These are phyloP conservation scores for Heterodera carotae DNA, from an alignment of 1,140 invertebrate species.

Conservation along the genomic window DNA sequence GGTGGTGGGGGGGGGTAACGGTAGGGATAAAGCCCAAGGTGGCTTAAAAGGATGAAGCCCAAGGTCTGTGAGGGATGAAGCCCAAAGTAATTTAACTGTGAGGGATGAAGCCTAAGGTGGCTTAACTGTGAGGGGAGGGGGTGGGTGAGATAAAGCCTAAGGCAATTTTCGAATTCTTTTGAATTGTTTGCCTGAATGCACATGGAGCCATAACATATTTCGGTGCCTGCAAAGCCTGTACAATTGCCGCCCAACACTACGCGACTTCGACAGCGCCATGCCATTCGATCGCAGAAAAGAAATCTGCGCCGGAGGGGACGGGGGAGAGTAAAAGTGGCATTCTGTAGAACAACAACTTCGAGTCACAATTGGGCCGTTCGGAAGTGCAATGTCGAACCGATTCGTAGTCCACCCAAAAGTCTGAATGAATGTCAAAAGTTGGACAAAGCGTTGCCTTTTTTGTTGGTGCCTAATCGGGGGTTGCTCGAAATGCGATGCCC, in stretches of 20 bases:
- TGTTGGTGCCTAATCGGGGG: too few species aligned
- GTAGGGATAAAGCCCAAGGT: too few species aligned
- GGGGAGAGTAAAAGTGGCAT: background rate
- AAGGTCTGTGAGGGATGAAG: too few species aligned
- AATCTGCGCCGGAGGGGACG: conserved; percentile 1
- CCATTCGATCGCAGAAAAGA: conserved; percentile 56
- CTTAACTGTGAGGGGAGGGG: too few species aligned
- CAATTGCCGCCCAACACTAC: conserved; percentile 63
- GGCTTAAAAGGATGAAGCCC: too few species aligned
- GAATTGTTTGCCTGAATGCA: conserved; percentile 50
- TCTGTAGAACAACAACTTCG: conserved; percentile 34
- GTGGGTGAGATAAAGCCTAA: background rate
- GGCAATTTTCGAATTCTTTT: background rate
- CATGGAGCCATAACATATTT: conserved; percentile 61
- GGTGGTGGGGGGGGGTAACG: too few species aligned
- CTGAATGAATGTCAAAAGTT: conserved; percentile 34
- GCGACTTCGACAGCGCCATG: conserved; percentile 56
- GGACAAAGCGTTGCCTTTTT: too few species aligned
- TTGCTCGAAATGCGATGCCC: too few species aligned
- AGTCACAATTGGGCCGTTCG: conserved; percentile 57
- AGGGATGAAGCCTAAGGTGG: too few species aligned
- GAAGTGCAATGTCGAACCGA: conserved; percentile 56
- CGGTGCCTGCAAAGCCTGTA: conserved; percentile 58
- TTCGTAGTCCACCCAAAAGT: conserved; percentile 64
- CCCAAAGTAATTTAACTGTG: too few species aligned